Conservation (phyloP, 2,113 vertebrate species). For the Eurystomus gularis region DNA sequence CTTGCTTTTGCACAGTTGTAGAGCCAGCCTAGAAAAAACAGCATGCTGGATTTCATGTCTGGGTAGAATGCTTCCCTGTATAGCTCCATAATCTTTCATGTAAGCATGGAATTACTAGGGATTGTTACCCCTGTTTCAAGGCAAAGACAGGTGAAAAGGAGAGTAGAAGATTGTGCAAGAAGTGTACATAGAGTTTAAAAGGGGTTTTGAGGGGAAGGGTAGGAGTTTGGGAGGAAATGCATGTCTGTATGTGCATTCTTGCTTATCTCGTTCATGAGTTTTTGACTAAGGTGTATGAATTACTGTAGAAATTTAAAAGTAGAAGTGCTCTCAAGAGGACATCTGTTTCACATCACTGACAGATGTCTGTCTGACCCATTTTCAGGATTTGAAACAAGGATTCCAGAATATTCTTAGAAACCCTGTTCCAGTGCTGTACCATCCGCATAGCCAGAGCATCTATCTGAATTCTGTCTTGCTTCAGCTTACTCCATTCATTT, state of each 20-base stretch:
- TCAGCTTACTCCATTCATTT: neutral
- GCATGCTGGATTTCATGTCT: neutral
- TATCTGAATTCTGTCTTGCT: neutral
- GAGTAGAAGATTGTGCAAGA: neutral
- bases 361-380: constrained; percentile 48
- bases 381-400: constrained; percentile 23
- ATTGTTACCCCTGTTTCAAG: neutral
- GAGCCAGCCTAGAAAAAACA: neutral
- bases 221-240: neutral
- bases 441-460: neutral
- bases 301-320: constrained; percentile 10
- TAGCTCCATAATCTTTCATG: neutral
- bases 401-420: constrained; percentile 32
- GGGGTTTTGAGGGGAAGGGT: neutral
- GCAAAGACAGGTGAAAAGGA: neutral
- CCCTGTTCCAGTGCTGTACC: neutral
- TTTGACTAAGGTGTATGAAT: neutral
- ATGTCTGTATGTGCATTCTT: neutral
- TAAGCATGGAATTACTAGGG: neutral
- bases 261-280: neutral
- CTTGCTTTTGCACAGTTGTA: neutral
- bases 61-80: neutral
- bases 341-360: constrained; percentile 46
- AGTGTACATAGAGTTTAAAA: neutral
- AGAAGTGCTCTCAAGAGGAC: constrained; percentile 7